phyloP scores from a whole-genome alignment of 2,113 vertebrate species.

The Aspidoscelis tigris region DNA sequence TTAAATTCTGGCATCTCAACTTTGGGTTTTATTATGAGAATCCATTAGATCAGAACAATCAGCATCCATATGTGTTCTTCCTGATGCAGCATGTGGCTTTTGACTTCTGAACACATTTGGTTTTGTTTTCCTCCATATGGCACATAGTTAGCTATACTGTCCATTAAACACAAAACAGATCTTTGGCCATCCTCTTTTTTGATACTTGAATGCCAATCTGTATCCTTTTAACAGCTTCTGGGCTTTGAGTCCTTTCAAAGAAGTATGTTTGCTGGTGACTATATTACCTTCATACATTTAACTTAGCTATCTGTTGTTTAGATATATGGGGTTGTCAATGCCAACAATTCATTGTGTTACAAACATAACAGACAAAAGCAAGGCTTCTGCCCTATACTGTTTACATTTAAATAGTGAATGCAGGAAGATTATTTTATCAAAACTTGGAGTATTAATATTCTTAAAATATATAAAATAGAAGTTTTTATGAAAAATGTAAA shows the following conservation, averaged over 20 bases:
- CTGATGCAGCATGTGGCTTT: slow-evolving; percentile 1
- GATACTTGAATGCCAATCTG: background rate
- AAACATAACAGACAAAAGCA: background rate
- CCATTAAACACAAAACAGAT: background rate
- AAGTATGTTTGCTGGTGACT: background rate
- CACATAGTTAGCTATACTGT: background rate
- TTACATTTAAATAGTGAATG: no score
- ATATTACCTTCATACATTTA: background rate
- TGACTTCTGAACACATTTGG: background rate
- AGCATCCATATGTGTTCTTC: slow-evolving; percentile 1
- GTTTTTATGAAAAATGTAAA: background rate
- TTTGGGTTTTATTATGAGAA: background rate
- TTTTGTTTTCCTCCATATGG: slow-evolving; percentile 7
- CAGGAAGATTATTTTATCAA: background rate
- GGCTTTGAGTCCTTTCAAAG: background rate
- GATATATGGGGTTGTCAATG: background rate
- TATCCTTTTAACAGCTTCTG: background rate
- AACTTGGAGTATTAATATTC: background rate
- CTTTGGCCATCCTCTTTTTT: background rate
- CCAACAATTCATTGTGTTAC: background rate
- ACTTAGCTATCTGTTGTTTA: background rate
- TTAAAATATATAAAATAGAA: background rate
- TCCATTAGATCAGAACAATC: slow-evolving; percentile 8
- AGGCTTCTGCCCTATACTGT: background rate
- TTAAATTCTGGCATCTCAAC: background rate